Percentiles rank a stretch among this genome's conserved stretches.
These are phyloP conservation scores for Montipora foliosa DNA, from an alignment of 64 coral and sea anemone genomes.

Conservation along the genomic window DNA sequence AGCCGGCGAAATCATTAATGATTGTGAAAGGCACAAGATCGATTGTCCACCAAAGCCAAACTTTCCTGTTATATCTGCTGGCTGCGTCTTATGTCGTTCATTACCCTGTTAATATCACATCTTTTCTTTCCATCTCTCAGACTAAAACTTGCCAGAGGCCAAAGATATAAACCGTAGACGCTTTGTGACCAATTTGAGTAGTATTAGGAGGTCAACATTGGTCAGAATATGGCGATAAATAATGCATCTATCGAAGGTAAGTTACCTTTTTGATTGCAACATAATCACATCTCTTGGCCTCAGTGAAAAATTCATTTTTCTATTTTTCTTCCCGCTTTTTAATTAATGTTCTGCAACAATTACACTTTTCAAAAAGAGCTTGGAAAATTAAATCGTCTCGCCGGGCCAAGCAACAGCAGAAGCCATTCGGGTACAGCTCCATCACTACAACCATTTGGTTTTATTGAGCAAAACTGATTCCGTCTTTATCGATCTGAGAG, in stretches of 20 bases:
- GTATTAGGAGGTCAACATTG: background rate
- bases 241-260: conserved; percentile 17
- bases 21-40: background rate
- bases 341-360: too few relatives aligned
- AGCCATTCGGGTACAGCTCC: background rate
- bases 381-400: too few relatives aligned
- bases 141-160: background rate
- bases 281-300: background rate
- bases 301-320: too few relatives aligned
- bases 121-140: background rate
- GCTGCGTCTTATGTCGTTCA: too few relatives aligned
- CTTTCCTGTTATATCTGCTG: too few relatives aligned
- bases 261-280: background rate
- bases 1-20: conserved; percentile 37
- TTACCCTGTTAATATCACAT: too few relatives aligned
- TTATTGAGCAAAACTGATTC: background rate
- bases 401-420: too few relatives aligned
- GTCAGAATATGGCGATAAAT: conserved; percentile 17
- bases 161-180: background rate
- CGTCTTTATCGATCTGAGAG: background rate
- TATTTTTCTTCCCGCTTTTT: too few relatives aligned
- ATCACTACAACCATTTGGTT: background rate
- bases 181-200: background rate
- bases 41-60: background rate
- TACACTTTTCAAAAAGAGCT: too few relatives aligned